These are phyloP conservation scores for Alligator mississippiensis DNA, from an alignment of 2,113 vertebrate genomes.

Conservation along the genomic window DNA sequence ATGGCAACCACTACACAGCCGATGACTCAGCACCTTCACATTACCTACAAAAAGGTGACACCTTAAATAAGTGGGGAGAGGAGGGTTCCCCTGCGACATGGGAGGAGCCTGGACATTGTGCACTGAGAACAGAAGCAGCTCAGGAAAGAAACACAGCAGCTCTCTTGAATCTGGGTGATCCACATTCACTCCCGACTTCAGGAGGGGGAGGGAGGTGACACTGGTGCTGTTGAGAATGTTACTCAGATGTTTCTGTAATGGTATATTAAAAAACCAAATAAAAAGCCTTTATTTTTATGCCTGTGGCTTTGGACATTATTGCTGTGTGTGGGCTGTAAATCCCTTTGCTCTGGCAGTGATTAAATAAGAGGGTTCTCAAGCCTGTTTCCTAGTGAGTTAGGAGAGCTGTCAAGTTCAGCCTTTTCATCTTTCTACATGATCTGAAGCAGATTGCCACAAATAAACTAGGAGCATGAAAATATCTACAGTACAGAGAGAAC, in stretches of 20 bases:
- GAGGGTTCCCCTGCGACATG: background rate
- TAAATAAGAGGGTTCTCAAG: background rate
- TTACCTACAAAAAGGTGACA: slow-evolving; percentile 88
- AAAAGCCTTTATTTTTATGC: slow-evolving; percentile 86
- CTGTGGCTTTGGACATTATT: slow-evolving; percentile 15
- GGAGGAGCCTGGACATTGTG: background rate
- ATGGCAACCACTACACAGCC: slow-evolving; percentile 94
- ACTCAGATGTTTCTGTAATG: slow-evolving; percentile 61
- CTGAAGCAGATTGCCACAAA: background rate
- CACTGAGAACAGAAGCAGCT: background rate
- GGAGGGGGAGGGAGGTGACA: rapidly evolving
- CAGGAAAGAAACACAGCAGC: background rate
- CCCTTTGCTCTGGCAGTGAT: background rate
- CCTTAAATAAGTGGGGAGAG: slow-evolving; percentile 54
- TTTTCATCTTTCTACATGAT: background rate
- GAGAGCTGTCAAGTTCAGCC: background rate
- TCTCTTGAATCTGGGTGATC: background rate
- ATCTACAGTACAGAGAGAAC: background rate
- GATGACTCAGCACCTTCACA: slow-evolving; percentile 90
- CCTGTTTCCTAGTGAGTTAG: background rate
- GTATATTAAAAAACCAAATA: slow-evolving; percentile 74
- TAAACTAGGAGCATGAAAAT: rapidly evolving
- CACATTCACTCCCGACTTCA: background rate
- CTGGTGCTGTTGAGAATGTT: background rate
- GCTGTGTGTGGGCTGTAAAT: background rate